phyloP scores from a whole-genome alignment of 2,797 vertebrate species.

The Ptychobarbus kaznakovi region DNA sequence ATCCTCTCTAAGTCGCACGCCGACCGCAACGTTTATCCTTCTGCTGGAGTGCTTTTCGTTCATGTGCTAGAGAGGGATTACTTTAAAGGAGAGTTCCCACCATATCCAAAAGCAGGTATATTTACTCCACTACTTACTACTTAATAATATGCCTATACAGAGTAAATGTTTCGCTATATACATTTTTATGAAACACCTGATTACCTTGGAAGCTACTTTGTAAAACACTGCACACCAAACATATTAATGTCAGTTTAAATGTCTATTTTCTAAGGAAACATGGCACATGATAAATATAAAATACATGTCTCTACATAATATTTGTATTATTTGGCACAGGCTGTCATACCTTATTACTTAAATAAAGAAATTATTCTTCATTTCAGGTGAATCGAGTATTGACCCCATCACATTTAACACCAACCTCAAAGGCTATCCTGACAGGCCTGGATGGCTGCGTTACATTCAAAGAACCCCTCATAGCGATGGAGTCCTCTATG shows the following conservation, averaged over 20 bases:
- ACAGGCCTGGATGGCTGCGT: slow-evolving; percentile 96
- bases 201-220: neutral
- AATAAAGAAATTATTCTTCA: neutral
- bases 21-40: slow-evolving; percentile 95
- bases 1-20: slow-evolving; percentile 93
- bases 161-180: neutral
- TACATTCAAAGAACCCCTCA: slow-evolving; percentile 95
- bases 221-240: neutral
- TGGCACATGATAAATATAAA: neutral
- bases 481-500: slow-evolving; percentile 95
- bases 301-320: neutral
- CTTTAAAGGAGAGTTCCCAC: slow-evolving; percentile 98
- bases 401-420: slow-evolving; percentile 99
- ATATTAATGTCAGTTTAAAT: neutral
- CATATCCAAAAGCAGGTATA: slow-evolving; percentile 95
- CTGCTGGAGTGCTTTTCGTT: slow-evolving; percentile 96
- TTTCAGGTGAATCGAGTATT: slow-evolving; percentile 89
- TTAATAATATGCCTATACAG: neutral
- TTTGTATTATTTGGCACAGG: neutral
- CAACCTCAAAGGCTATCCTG: slow-evolving; percentile 96
- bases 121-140: neutral
- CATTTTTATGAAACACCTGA: neutral
- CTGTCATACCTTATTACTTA: neutral
- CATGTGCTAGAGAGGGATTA: slow-evolving; percentile 97
- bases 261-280: neutral